Evolutionary conservation across 2,797 vertebrate species (phyloP).

Genomic region (Cuniculus paca): DNA sequence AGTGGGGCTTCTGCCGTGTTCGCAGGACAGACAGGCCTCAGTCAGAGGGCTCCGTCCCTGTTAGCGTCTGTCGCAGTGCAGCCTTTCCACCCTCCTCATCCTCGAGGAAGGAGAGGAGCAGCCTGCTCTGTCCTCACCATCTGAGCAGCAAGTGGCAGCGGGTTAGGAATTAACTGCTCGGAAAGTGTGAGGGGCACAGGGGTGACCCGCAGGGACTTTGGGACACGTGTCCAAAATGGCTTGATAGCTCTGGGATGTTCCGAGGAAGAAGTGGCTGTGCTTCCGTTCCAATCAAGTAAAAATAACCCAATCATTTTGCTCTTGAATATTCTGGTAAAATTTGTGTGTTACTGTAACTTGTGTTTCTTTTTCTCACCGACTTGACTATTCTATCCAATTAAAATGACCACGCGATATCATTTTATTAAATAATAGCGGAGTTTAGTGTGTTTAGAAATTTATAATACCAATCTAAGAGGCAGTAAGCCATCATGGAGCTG

Average conservation of each 20-base stretch:
- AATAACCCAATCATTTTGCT: not conserved
- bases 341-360: not conserved
- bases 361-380: conserved; percentile 44
- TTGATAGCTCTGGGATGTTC: not conserved
- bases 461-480: not conserved
- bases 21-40: not conserved
- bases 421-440: not conserved
- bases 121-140: not conserved
- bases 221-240: not conserved
- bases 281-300: conserved; percentile 27
- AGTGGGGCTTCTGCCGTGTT: not conserved
- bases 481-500: not conserved
- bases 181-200: not conserved
- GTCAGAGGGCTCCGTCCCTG: not conserved
- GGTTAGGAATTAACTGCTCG: not conserved
- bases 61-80: accelerated
- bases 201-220: not conserved
- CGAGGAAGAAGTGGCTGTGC: not conserved
- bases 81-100: not conserved
- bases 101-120: no score
- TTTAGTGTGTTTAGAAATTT: not conserved
- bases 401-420: not conserved
- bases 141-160: not conserved
- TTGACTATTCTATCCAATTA: not conserved
- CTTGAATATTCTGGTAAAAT: conserved; percentile 11